phyloP scores from a whole-genome alignment of 2,797 vertebrate genomes.

The Steatocranus sp. region DNA sequence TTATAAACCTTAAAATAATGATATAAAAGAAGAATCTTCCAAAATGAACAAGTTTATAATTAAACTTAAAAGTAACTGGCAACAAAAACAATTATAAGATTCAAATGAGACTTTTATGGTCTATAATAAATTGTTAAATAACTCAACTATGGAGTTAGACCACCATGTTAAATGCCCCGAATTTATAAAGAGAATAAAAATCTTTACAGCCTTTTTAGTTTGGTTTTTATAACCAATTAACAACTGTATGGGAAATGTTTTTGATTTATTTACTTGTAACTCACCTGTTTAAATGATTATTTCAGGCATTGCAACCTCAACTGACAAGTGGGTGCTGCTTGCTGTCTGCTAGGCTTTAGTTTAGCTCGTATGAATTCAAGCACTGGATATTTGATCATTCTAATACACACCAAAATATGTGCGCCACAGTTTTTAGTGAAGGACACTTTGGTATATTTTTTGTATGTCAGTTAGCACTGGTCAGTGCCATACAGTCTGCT shows the following conservation, averaged over 20 bases:
- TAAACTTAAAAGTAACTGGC: background rate
- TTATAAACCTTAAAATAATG: background rate
- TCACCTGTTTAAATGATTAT: background rate
- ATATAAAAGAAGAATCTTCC: background rate
- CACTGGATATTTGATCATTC: background rate
- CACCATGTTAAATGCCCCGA: background rate
- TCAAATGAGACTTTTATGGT: background rate
- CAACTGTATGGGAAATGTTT: background rate
- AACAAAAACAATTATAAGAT: background rate
- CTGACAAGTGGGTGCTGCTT: background rate
- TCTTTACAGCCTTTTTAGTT: background rate
- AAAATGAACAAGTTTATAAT: background rate
- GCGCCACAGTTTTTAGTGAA: background rate
- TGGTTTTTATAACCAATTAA: background rate
- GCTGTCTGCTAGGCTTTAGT: background rate
- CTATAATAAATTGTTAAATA: background rate
- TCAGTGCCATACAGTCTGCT: background rate
- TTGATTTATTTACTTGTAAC: background rate
- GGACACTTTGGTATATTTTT: background rate
- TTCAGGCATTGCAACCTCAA: background rate
- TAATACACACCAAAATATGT: background rate
- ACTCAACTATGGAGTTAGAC: background rate
- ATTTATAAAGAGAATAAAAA: background rate
- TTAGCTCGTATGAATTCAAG: background rate
- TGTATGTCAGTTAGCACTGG: background rate